phyloP scores from a whole-genome alignment of 2,888 invertebrate genomes.

The Onchidella celtica region DNA sequence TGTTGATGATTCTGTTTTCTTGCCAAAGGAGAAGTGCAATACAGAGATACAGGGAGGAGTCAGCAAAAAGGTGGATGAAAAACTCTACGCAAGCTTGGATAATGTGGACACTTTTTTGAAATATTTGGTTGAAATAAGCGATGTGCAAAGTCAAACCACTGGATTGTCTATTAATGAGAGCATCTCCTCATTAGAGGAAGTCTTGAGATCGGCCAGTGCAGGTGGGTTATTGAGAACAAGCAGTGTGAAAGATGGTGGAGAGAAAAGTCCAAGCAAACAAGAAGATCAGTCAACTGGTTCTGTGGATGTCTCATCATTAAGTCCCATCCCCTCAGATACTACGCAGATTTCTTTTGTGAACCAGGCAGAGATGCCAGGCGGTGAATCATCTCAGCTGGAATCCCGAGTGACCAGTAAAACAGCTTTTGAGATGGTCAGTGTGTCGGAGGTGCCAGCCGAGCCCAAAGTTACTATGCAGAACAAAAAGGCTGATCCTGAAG shows the following conservation, averaged over 20 bases:
- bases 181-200: slow-evolving; percentile 59
- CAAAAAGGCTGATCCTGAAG: slow-evolving; percentile 7
- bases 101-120: slow-evolving; percentile 69
- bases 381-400: neutral
- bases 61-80: slow-evolving; percentile 14
- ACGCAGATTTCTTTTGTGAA: neutral
- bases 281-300: neutral
- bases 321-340: neutral
- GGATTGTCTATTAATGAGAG: slow-evolving; percentile 60
- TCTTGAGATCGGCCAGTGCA: neutral
- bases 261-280: neutral
- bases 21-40: neutral
- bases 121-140: slow-evolving; percentile 66
- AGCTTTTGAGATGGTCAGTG: slow-evolving; percentile 3
- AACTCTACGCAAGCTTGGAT: slow-evolving; percentile 52
- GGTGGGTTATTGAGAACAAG: neutral
- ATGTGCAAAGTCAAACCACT: slow-evolving; percentile 53
- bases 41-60: neutral
- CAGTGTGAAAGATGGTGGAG: neutral
- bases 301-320: neutral
- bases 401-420: neutral
- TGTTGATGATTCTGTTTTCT: neutral
- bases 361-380: slow-evolving; percentile 20
- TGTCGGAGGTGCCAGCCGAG: neutral
- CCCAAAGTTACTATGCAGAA: neutral